A percentile compares a stretch with the other conserved stretches of the same genome.
These are phyloP conservation scores for Amphipoea oculea DNA, from an alignment of 2,888 invertebrate species.

Conservation along the genomic window DNA sequence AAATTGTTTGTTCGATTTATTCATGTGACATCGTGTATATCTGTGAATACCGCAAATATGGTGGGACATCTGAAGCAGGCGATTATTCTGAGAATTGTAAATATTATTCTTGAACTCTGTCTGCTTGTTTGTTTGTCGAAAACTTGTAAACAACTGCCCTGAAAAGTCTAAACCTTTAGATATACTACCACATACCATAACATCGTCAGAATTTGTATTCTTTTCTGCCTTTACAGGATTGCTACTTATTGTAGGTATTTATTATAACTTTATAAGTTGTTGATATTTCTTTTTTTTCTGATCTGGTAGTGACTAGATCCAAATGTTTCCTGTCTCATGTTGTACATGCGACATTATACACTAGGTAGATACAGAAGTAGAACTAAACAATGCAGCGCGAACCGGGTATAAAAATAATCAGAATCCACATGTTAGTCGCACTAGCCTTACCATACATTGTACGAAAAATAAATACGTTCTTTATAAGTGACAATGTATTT, in stretches of 20 bases:
- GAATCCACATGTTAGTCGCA: slow-evolving; percentile 17
- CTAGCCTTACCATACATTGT: slow-evolving; percentile 7
- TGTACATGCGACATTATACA: neutral
- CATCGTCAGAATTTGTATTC: slow-evolving; percentile 5
- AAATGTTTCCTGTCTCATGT: slow-evolving; percentile 6
- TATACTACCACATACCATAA: slow-evolving; percentile 11
- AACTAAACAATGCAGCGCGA: neutral
- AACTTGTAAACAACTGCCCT: slow-evolving; percentile 23
- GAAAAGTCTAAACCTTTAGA: neutral
- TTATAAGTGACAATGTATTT: neutral
- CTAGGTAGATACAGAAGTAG: neutral
- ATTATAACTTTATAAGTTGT: neutral
- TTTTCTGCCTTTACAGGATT: neutral
- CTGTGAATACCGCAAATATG: slow-evolving; percentile 12
- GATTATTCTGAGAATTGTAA: slow-evolving; percentile 42
- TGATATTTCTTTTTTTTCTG: neutral
- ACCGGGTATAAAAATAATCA: slow-evolving; percentile 42
- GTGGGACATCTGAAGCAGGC: slow-evolving; percentile 18
- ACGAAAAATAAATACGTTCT: neutral
- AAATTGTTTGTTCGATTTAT: neutral
- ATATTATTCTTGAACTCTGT: slow-evolving; percentile 39
- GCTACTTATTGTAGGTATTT: neutral
- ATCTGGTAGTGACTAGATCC: neutral
- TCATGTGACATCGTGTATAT: neutral
- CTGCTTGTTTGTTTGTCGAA: slow-evolving; percentile 7